Evolutionary conservation across 2,797 vertebrate species (phyloP), one percentile per base, ranked within the genome.

Genomic region (Lepus oiostolus): DNA sequence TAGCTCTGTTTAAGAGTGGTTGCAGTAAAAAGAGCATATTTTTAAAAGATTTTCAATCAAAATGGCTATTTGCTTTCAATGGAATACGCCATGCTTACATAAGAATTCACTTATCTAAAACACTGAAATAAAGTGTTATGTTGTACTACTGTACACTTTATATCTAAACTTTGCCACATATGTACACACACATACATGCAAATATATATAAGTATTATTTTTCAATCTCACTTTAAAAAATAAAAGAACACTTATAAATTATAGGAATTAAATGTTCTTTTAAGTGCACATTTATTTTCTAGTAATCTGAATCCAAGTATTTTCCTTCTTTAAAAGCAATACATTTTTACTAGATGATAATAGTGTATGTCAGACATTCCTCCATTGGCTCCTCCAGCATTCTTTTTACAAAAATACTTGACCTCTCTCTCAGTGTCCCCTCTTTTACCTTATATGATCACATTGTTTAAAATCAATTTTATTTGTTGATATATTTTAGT

Each of bases 281-380:
- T 62, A 88, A 90, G 65, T 90, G 26, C n/a, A 86, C 0, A 32
- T 74, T 95, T 95, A 17, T 67, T 91, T 94, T 94, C 72, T 81
- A 77, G 76, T 85, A 90, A 88, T n/a, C 30, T 68, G 47, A 72
- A 35, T 77, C 10, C 42, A 76, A 14, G 22, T 75, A 50, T 38
- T 92, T 91, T 91, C 22, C 26, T 92, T 67, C 68, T 76, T 67
- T 82, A 90, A 88, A 88, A 84, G 38, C 47, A 75, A 7, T 84
- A 30, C 32, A 86, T 83, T 88, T 17, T 80, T 89, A 63, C 28
- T 50, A 79, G 93, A 70, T 67, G 16, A 94, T 85, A 21, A 81
- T 50, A 81, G 13, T 77, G 2, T 4, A 54, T 72, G 32, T 65
- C 62, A 62, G 14, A 38, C 47, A 83, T 67, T 71, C 60, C 76